phyloP scores from a whole-genome alignment of 2,797 vertebrate species.

The Tachyglossus aculeatus region DNA sequence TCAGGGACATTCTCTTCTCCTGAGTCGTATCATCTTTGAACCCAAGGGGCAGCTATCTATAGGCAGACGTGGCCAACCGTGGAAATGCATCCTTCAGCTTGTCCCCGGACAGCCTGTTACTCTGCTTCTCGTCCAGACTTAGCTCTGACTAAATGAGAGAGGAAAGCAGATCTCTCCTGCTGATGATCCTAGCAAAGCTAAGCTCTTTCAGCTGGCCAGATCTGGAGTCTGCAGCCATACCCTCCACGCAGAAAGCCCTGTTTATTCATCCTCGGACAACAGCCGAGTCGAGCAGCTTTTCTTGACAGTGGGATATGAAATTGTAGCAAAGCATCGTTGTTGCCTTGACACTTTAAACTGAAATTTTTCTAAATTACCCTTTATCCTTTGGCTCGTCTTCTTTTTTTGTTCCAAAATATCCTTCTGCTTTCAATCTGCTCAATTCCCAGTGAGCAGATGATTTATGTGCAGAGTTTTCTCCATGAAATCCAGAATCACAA shows the following conservation, averaged over 20 bases:
- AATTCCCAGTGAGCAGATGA: not conserved
- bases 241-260: constrained; percentile 13
- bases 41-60: too few species aligned
- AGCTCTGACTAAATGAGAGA: too few species aligned
- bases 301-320: not conserved
- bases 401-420: not conserved
- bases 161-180: too few species aligned
- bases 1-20: too few species aligned
- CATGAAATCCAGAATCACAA: not conserved
- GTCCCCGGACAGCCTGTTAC: too few species aligned
- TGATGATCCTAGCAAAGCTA: too few species aligned
- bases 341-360: not conserved
- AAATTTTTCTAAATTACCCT: not conserved
- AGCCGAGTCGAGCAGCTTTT: not conserved
- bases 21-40: too few species aligned
- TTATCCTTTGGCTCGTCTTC: not conserved
- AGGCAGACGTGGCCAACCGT: too few species aligned
- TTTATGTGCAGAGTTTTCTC: not conserved
- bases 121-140: too few species aligned
- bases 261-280: not conserved
- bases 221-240: too few species aligned
- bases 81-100: too few species aligned
- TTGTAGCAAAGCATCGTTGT: not conserved
- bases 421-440: not conserved
- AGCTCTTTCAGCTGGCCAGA: too few species aligned